Evolutionary conservation across 2,797 vertebrate species (phyloP), one percentile per base, ranked within the genome.

Genomic region (Eulemur mongoz): DNA sequence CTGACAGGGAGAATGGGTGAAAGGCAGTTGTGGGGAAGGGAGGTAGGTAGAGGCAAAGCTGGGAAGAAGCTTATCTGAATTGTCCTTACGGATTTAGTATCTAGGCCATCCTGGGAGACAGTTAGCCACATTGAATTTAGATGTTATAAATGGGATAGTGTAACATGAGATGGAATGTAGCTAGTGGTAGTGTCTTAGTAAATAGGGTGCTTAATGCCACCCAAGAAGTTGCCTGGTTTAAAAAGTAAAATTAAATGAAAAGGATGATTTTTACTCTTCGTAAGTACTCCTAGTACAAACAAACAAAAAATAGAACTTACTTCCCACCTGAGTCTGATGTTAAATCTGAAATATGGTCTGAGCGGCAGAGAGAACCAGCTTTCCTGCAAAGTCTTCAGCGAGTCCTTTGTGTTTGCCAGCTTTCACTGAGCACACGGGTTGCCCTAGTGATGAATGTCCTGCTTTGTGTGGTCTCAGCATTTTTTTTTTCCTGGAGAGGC

Each of bases 401-500:
- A 96, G 90, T 65, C 23, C 27, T 95, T 95, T 93, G 75, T 97
- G 63, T 8, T 72, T 15, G 84, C 75, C 88, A 83, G 96, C 95
- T 81, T 89, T 90, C 72, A 80, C 0, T 52, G 69, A 93, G 61
- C 5, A 0, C 84, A 0, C 23, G 52, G 78, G 95, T 98, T 97
- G 93, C 95, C 94, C 86, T 97, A 92, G 78, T 95, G 89, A 95
- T 96, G 93, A 96, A 94, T 95, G 96, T 92, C 48, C 50, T 97
- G 97, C 97, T 97, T 98, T 98, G 97, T 98, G 96, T 96, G 96
- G 94, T 95, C 97, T 98, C 95, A 81, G 96, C 96, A 88, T 59
- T 97, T 97, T 93, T 95, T 97, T 93, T 95, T 97, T 91, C 57
- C 97, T 96, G 84, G 97, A 97, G 97, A 97, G 96, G 79, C 95